Conservation (phyloP, 2,797 vertebrate genomes). For the Prionace glauca region DNA sequence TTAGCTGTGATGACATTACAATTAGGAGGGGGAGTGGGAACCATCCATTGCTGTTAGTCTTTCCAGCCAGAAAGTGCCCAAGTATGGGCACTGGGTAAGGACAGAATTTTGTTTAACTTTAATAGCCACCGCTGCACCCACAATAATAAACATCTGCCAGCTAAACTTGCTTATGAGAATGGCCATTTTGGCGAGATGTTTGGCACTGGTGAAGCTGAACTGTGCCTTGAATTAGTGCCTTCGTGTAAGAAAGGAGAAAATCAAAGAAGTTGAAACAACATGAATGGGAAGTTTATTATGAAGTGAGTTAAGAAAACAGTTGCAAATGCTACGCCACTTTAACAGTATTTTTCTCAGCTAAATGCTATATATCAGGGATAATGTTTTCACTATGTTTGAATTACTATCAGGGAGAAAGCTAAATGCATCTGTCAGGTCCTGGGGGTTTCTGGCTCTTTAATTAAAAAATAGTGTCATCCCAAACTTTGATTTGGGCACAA, state of each 20-base stretch:
- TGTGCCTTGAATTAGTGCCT: background rate
- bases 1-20: background rate
- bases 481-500: conserved; percentile 27
- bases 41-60: background rate
- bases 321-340: background rate
- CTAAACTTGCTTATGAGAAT: no score
- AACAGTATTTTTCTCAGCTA: background rate
- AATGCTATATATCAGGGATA: background rate
- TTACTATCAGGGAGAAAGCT: background rate
- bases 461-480: background rate
- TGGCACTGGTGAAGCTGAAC: background rate
- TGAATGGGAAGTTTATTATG: background rate
- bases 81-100: background rate
- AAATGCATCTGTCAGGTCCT: background rate
- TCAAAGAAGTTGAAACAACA: background rate
- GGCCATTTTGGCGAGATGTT: background rate
- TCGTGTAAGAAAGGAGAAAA: background rate
- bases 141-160: background rate
- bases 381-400: background rate
- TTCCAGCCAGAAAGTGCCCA: background rate
- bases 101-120: background rate
- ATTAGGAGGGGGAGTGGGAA: background rate
- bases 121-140: background rate
- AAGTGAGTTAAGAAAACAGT: background rate
- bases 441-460: background rate